Evolutionary conservation across 2,797 vertebrate species (phyloP).

Genomic region (Hippopotamyrus pictus): DNA sequence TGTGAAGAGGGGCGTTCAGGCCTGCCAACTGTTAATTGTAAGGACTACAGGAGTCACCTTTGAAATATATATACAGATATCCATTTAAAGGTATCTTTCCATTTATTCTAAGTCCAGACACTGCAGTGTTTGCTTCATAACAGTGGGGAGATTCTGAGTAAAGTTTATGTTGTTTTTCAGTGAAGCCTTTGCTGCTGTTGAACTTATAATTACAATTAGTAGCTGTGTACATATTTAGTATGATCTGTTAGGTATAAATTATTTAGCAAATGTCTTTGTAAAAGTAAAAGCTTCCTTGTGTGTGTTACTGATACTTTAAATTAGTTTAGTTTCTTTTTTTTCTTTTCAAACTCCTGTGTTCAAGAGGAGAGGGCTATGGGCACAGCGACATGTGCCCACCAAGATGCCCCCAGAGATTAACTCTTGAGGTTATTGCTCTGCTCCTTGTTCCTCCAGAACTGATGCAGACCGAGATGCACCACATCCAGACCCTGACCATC

Average conservation of each 20-base stretch:
- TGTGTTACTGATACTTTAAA: background rate
- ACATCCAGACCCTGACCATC: constrained; percentile 85
- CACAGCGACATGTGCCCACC: background rate
- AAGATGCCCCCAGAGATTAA: background rate
- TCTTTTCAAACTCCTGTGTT: background rate
- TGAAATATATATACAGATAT: background rate
- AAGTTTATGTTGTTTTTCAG: background rate
- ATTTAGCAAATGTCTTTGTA: background rate
- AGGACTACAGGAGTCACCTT: background rate
- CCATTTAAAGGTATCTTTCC: background rate
- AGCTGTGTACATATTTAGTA: background rate
- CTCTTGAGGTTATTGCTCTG: background rate
- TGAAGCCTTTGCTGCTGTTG: background rate
- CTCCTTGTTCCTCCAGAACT: constrained; percentile 64
- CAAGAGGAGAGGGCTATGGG: background rate
- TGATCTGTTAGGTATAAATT: background rate
- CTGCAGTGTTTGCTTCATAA: background rate
- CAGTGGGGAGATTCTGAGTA: background rate
- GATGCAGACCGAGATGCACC: constrained; percentile 94
- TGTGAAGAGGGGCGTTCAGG: background rate
- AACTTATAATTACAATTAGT: background rate
- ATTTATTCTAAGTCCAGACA: background rate
- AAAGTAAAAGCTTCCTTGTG: background rate
- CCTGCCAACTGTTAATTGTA: background rate
- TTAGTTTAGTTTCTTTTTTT: background rate